Conservation (phyloP, 2,113 vertebrate species). For the Eolophus roseicapilla region DNA sequence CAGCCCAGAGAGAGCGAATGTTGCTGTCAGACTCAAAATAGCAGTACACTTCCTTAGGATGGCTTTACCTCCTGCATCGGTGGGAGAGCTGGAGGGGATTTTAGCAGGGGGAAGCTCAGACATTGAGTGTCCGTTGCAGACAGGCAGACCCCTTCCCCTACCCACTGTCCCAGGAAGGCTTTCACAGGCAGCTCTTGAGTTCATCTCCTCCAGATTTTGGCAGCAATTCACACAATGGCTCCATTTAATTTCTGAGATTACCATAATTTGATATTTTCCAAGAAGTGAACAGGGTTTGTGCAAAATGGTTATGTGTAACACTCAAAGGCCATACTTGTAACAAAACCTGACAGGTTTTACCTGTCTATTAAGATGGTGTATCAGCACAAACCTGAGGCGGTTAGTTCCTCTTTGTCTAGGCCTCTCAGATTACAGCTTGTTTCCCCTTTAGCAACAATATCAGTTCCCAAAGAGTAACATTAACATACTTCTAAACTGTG, state of each 20-base stretch:
- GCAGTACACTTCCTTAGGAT: fast-evolving
- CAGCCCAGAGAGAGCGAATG: fast-evolving
- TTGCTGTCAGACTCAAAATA: background rate
- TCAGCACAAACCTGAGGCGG: background rate
- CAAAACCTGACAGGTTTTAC: background rate
- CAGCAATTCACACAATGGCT: background rate
- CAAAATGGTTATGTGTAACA: background rate
- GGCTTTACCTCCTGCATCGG: background rate
- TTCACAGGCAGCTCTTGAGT: background rate
- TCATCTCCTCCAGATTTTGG: background rate
- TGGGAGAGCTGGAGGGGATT: background rate
- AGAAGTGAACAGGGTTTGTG: background rate
- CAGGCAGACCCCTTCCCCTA: background rate
- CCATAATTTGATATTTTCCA: background rate
- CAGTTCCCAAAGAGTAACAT: background rate
- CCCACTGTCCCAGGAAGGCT: fast-evolving
- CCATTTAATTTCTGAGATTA: background rate
- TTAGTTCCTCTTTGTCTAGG: background rate
- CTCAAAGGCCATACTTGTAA: background rate
- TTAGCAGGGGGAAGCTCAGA: background rate
- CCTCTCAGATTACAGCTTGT: background rate
- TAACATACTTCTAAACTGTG: background rate
- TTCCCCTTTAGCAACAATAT: background rate
- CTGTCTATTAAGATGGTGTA: background rate
- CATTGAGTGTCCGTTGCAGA: fast-evolving